These are phyloP conservation scores for Cheilosia impressa DNA, from an alignment of 2,888 invertebrate species.

Conservation along the genomic window DNA sequence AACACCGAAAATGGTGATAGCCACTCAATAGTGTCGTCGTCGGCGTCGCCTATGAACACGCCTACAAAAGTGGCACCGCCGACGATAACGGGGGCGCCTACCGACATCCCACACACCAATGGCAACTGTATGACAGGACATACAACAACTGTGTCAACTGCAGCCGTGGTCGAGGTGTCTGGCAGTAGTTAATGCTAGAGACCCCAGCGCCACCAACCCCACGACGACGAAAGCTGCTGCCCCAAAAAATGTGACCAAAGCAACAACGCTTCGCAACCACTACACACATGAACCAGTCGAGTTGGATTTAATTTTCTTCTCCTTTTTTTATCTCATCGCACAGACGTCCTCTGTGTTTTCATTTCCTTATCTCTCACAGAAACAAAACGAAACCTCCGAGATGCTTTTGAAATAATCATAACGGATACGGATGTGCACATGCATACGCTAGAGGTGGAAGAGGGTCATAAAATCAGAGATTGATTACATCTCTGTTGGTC, in stretches of 20 bases:
- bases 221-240: slow-evolving; percentile 48
- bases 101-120: slow-evolving; percentile 63
- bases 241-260: slow-evolving; percentile 53
- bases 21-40: slow-evolving; percentile 47
- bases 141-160: slow-evolving; percentile 50
- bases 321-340: slow-evolving; percentile 12
- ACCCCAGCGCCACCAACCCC: slow-evolving; percentile 22
- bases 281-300: slow-evolving; percentile 9
- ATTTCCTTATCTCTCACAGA: slow-evolving; percentile 5
- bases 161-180: slow-evolving; percentile 72
- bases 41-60: slow-evolving; percentile 44
- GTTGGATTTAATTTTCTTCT: not conserved
- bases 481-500: slow-evolving; percentile 33
- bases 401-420: slow-evolving; percentile 43
- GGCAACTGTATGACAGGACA: slow-evolving; percentile 74
- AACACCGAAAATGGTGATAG: slow-evolving; percentile 63
- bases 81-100: slow-evolving; percentile 59
- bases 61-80: slow-evolving; percentile 62
- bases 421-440: not conserved
- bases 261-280: slow-evolving; percentile 16
- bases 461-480: slow-evolving; percentile 43
- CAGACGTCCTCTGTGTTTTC: slow-evolving; percentile 5
- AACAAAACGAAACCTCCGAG: slow-evolving; percentile 14
- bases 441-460: not conserved
- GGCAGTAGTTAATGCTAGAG: slow-evolving; percentile 76